Evolutionary conservation across 1,140 invertebrate genomes (phyloP).

Genomic region (Uloborus diversus): DNA sequence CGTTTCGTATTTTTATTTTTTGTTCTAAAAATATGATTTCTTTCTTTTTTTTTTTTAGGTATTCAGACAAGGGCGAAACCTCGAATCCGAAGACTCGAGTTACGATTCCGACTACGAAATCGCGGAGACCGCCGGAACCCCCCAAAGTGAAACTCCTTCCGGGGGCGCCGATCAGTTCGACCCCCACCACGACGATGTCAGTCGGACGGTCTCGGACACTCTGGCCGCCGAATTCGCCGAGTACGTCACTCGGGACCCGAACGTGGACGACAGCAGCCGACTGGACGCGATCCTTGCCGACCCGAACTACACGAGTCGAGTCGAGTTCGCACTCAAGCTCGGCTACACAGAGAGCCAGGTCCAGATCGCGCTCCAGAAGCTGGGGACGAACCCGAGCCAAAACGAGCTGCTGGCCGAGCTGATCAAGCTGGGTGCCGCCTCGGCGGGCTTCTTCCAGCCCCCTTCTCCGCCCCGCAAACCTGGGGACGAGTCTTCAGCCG

Average conservation of each 20-base stretch:
- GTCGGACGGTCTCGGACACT: conserved; percentile 82
- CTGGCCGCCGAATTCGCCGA: conserved; percentile 84
- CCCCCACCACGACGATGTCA: conserved; percentile 76
- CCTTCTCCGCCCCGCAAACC: background rate
- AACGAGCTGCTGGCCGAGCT: conserved; percentile 84
- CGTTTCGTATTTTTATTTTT: too few species aligned
- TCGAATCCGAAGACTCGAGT: conserved; percentile 79
- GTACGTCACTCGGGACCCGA: conserved; percentile 71
- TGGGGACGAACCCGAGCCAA: conserved; percentile 82
- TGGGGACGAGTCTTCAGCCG: background rate
- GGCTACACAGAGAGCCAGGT: conserved; percentile 90
- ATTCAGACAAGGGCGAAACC: conserved; percentile 46
- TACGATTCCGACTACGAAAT: conserved; percentile 86
- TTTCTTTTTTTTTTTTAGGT: conserved; percentile 13
- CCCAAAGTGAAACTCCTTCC: conserved; percentile 62
- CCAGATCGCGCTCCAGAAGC: conserved; percentile 80
- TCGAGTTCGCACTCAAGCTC: conserved; percentile 84
- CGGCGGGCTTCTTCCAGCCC: background rate
- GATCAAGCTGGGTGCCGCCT: conserved; percentile 66
- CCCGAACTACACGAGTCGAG: conserved; percentile 46
- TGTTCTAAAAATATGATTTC: too few species aligned
- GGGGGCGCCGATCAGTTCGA: conserved; percentile 21
- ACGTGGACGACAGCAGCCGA: background rate
- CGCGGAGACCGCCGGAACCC: conserved; percentile 68
- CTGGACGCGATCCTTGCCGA: conserved; percentile 49